Conservation (phyloP, 2,797 vertebrate genomes). For the Poeciliopsis presidionis region DNA sequence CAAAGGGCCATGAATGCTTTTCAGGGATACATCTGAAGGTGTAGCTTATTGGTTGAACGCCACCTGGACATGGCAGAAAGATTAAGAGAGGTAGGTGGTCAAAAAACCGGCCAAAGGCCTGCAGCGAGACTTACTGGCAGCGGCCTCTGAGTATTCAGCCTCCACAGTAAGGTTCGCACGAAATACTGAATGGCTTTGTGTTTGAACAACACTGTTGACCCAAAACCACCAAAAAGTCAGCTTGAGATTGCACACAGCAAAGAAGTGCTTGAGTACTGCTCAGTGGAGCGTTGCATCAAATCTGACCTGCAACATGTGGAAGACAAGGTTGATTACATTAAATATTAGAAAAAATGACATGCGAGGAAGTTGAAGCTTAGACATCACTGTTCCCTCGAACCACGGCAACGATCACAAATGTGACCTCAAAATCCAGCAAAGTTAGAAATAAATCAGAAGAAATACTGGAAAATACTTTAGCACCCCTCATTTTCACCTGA, state of each 20-base stretch:
- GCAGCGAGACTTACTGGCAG: background rate
- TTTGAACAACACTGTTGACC: background rate
- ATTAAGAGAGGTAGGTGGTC: too few species aligned
- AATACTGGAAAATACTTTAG: background rate
- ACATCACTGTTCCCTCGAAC: background rate
- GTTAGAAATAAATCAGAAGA: background rate
- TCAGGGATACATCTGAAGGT: too few species aligned
- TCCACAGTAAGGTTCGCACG: background rate
- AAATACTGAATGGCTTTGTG: background rate
- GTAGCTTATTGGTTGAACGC: too few species aligned
- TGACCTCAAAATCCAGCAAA: background rate
- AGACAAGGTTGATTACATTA: background rate
- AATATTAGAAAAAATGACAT: background rate
- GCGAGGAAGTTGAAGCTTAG: background rate
- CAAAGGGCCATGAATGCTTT: too few species aligned
- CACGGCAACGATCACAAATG: background rate
- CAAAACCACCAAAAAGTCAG: background rate
- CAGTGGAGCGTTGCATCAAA: background rate
- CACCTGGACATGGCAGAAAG: too few species aligned
- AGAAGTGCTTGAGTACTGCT: background rate
- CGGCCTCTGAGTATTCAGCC: background rate
- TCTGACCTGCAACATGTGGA: background rate
- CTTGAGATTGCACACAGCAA: background rate
- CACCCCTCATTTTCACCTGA: background rate
- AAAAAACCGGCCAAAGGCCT: too few species aligned